Conservation (phyloP, 2,888 invertebrate genomes). For the Callinectes sapidus region DNA sequence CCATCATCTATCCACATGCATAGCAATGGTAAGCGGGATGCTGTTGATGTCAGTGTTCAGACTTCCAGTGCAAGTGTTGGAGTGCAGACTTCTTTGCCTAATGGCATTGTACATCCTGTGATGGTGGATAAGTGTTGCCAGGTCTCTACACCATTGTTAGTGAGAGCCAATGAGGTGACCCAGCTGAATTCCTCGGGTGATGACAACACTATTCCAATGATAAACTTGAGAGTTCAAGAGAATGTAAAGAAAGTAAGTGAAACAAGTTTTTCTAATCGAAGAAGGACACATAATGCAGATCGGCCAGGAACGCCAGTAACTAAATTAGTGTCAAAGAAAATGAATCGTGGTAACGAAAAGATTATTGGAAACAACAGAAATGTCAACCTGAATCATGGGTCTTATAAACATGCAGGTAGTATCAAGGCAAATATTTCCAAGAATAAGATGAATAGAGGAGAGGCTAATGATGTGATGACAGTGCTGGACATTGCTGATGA, state of each 20-base stretch:
- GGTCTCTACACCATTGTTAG: slow-evolving; percentile 63
- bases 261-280: slow-evolving; percentile 61
- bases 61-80: slow-evolving; percentile 56
- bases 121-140: slow-evolving; percentile 68
- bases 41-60: slow-evolving; percentile 37
- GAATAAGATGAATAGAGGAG: slow-evolving; percentile 45
- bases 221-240: slow-evolving; percentile 42
- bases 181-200: slow-evolving; percentile 39
- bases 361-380: slow-evolving; percentile 31
- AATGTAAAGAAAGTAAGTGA: slow-evolving; percentile 48
- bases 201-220: slow-evolving; percentile 36
- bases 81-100: slow-evolving; percentile 65
- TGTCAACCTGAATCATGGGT: slow-evolving; percentile 40
- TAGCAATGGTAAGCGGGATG: slow-evolving; percentile 19
- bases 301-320: slow-evolving; percentile 63
- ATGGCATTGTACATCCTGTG: slow-evolving; percentile 1
- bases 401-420: slow-evolving; percentile 47
- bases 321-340: slow-evolving; percentile 49
- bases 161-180: slow-evolving; percentile 35
- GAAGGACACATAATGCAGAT: slow-evolving; percentile 50
- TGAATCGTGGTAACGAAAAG: slow-evolving; percentile 47
- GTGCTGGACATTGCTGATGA: slow-evolving; percentile 63
- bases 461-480: slow-evolving; percentile 53
- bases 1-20: slow-evolving; percentile 34
- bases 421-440: slow-evolving; percentile 35